Conservation (phyloP, 2,888 invertebrate species). For the Macrophya annulata region DNA sequence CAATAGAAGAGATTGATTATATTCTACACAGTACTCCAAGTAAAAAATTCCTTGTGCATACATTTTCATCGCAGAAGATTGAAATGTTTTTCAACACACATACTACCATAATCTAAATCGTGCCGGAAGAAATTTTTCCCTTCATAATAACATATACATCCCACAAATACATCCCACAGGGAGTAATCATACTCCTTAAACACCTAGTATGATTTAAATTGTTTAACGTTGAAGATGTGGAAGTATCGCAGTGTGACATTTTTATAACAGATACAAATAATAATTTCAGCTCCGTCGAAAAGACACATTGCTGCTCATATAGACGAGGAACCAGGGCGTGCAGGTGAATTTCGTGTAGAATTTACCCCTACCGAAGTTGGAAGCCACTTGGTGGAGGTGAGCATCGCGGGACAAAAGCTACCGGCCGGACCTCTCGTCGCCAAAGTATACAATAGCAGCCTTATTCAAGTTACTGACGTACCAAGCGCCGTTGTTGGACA, state of each 20-base stretch:
- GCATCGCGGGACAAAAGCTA: slow-evolving; percentile 93
- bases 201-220: neutral
- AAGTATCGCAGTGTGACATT: neutral
- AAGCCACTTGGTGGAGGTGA: slow-evolving; percentile 95
- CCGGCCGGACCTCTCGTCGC: slow-evolving; percentile 95
- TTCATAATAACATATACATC: no score
- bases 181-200: neutral
- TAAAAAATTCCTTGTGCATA: no score
- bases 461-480: slow-evolving; percentile 97
- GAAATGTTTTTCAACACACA: neutral
- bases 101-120: neutral
- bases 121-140: no score
- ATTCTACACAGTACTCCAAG: no score
- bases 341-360: slow-evolving; percentile 93
- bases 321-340: slow-evolving; percentile 89
- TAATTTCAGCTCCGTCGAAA: slow-evolving; percentile 88
- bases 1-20: no score
- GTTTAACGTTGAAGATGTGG: neutral
- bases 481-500: slow-evolving; percentile 97
- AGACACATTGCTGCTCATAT: slow-evolving; percentile 91
- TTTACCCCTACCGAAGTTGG: slow-evolving; percentile 97
- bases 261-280: slow-evolving; percentile 38
- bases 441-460: slow-evolving; percentile 96
- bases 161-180: neutral
- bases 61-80: neutral